These are phyloP conservation scores for Opisthocomus hoazin DNA, from an alignment of 2,113 vertebrate species.

Conservation along the genomic window DNA sequence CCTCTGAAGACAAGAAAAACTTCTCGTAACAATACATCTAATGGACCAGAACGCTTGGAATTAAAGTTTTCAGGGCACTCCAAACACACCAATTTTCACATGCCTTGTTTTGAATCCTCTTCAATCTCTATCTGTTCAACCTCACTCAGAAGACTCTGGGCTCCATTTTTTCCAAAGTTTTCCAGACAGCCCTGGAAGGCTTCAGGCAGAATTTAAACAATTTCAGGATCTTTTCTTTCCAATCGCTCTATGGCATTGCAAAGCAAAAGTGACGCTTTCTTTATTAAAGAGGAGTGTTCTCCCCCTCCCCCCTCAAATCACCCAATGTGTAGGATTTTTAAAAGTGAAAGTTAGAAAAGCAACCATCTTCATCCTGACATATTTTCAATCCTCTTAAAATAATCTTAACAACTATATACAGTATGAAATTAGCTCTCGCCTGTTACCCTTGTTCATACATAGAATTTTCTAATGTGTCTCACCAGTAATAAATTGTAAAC, in stretches of 20 bases:
- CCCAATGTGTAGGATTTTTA: neutral
- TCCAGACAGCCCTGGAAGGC: neutral
- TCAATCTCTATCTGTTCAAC: neutral
- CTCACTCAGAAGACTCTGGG: neutral
- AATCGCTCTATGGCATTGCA: neutral
- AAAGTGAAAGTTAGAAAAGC: slow-evolving; percentile 1
- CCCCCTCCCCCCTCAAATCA: too few species aligned
- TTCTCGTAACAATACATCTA: slow-evolving; percentile 38
- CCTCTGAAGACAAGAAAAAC: slow-evolving; percentile 57
- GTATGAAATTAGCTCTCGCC: slow-evolving; percentile 22
- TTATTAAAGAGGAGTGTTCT: neutral
- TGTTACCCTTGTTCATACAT: neutral
- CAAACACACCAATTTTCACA: slow-evolving; percentile 40
- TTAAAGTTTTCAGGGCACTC: slow-evolving; percentile 34
- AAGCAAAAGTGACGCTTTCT: neutral
- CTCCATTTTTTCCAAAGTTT: neutral
- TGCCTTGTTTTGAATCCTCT: slow-evolving; percentile 28
- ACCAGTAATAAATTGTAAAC: slow-evolving; percentile 57
- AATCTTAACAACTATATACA: slow-evolving; percentile 1
- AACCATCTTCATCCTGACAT: neutral
- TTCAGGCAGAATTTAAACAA: neutral
- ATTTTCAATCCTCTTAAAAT: slow-evolving; percentile 44
- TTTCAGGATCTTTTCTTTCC: neutral
- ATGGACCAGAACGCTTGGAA: slow-evolving; percentile 45
- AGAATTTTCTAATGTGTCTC: slow-evolving; percentile 49